phyloP scores from a whole-genome alignment of 2,797 vertebrate species.

The Phoxinus dragarum region DNA sequence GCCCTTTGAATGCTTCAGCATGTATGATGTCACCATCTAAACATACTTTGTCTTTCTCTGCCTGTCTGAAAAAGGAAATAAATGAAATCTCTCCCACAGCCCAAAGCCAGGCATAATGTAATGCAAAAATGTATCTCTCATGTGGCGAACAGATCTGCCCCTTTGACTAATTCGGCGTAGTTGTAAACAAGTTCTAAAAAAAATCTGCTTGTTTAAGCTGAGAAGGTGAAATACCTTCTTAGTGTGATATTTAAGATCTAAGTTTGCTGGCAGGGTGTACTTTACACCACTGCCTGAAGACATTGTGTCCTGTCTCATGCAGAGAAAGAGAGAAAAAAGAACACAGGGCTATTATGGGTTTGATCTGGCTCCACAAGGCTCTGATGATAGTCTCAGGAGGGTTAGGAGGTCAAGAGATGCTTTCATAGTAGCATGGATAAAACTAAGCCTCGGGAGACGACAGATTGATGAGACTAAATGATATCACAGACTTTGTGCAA shows the following conservation, averaged over 20 bases:
- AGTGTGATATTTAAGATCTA: slow-evolving; percentile 49
- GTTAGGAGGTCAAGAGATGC: slow-evolving; percentile 73
- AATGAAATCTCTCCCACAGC: slow-evolving; percentile 47
- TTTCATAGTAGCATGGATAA: slow-evolving; percentile 60
- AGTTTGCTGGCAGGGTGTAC: slow-evolving; percentile 45
- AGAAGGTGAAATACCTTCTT: slow-evolving; percentile 50
- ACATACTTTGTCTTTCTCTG: slow-evolving; percentile 42
- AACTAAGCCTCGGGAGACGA: slow-evolving; percentile 59
- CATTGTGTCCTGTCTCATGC: slow-evolving; percentile 45
- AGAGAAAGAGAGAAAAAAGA: slow-evolving; percentile 43
- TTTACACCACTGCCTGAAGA: slow-evolving; percentile 57
- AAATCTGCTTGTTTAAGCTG: slow-evolving; percentile 35
- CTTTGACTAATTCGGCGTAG: slow-evolving; percentile 20
- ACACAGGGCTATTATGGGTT: slow-evolving; percentile 59
- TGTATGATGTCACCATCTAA: slow-evolving; percentile 57
- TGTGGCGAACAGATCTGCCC: slow-evolving; percentile 29
- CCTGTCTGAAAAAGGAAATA: slow-evolving; percentile 45
- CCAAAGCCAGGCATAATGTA: slow-evolving; percentile 26
- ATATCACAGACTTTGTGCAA: slow-evolving; percentile 62
- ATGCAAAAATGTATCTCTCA: slow-evolving; percentile 25
- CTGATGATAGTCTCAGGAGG: slow-evolving; percentile 68
- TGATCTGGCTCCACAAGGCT: slow-evolving; percentile 58
- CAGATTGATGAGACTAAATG: slow-evolving; percentile 64
- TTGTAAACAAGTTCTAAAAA: slow-evolving; percentile 41
- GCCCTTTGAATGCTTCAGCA: slow-evolving; percentile 54